phyloP scores from a whole-genome alignment of 1,140 invertebrate genomes.

The Zaprionus taronus region DNA sequence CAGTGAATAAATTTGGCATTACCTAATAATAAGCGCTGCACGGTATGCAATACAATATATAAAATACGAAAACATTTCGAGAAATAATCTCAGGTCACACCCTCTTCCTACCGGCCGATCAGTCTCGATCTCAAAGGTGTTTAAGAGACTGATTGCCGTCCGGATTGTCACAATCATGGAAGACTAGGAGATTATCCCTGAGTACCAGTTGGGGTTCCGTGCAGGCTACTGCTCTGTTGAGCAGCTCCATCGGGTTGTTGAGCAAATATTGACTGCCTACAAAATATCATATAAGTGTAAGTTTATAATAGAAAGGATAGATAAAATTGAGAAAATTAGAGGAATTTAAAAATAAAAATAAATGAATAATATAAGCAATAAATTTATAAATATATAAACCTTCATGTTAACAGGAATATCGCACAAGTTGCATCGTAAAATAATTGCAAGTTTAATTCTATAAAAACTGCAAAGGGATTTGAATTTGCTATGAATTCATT shows the following conservation, averaged over 20 bases:
- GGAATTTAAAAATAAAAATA: neutral
- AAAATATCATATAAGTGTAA: neutral
- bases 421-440: neutral
- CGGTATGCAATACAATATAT: no score
- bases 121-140: no score
- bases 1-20: neutral
- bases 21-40: neutral
- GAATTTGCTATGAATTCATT: neutral
- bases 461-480: neutral
- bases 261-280: no score
- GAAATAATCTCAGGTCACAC: no score
- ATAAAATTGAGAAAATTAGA: neutral
- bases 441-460: neutral
- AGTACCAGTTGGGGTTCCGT: neutral
- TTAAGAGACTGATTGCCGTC: no score
- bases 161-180: neutral
- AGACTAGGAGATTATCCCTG: neutral
- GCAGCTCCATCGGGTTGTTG: no score
- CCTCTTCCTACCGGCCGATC: slow-evolving; percentile 4
- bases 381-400: no score
- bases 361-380: no score
- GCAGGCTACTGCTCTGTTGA: neutral
- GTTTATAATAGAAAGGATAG: neutral
- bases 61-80: no score
- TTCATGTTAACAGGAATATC: no score